Evolutionary conservation across 2,113 vertebrate genomes (phyloP).

Genomic region (Lampris incognitus): DNA sequence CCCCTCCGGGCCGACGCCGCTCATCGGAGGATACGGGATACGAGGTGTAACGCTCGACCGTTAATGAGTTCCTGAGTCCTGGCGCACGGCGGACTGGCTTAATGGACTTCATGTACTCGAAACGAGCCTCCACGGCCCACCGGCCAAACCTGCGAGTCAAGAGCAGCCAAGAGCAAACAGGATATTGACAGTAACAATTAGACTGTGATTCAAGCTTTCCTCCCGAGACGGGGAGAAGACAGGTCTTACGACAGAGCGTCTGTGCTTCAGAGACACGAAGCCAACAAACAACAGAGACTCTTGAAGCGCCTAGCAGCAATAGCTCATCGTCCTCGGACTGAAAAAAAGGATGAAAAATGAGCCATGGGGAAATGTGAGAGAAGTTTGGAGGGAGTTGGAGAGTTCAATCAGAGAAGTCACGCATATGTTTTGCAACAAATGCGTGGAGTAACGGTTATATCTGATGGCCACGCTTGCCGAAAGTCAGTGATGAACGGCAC

Average conservation of each 20-base stretch:
- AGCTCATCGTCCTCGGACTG: not conserved
- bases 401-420: not conserved
- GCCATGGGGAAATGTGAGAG: not conserved
- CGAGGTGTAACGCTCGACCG: slow-evolving; percentile 44
- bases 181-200: slow-evolving; percentile 70
- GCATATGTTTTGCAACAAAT: not conserved
- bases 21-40: slow-evolving; percentile 37
- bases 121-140: slow-evolving; percentile 29
- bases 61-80: slow-evolving; percentile 72
- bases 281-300: slow-evolving; percentile 7
- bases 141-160: slow-evolving; percentile 3
- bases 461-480: not conserved
- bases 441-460: not conserved
- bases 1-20: not conserved
- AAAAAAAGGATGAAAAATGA: not conserved
- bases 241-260: slow-evolving; percentile 35
- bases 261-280: slow-evolving; percentile 13
- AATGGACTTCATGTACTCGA: slow-evolving; percentile 64
- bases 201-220: slow-evolving; percentile 41
- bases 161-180: slow-evolving; percentile 62
- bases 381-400: not conserved
- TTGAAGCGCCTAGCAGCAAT: not conserved
- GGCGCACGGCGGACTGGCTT: slow-evolving; percentile 54
- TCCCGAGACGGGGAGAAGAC: slow-evolving; percentile 29
- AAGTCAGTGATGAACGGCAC: not conserved